A percentile compares a stretch with the other conserved stretches of the same genome.
Evolutionary conservation across 2,797 vertebrate species (phyloP).

Genomic region (Australoheros facetus): DNA sequence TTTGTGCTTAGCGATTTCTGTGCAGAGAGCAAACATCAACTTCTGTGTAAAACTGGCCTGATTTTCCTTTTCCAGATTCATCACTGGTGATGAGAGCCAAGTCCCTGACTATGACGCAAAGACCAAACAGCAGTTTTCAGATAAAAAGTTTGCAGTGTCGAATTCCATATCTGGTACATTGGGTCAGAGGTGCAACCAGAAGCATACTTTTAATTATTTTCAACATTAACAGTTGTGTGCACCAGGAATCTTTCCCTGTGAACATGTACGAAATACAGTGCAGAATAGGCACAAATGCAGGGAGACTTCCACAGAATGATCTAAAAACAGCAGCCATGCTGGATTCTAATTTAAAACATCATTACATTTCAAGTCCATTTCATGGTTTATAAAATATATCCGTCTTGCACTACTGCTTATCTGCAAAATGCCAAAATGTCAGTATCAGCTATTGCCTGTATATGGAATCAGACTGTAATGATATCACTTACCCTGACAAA

Average conservation of each 20-base stretch:
- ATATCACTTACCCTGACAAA: conserved; percentile 77
- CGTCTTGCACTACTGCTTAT: neutral
- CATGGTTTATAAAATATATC: neutral
- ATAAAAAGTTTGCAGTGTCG: accelerated
- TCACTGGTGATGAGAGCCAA: neutral
- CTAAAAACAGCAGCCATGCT: neutral
- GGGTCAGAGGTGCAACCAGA: neutral
- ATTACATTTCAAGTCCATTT: neutral
- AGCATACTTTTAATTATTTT: neutral
- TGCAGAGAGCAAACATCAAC: too few species aligned
- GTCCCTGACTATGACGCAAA: neutral
- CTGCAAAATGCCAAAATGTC: neutral
- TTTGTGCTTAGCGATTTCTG: too few species aligned
- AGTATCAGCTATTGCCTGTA: neutral
- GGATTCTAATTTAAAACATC: neutral
- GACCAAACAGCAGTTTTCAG: neutral
- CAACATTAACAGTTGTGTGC: neutral
- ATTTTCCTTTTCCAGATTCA: neutral
- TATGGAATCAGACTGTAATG: conserved; percentile 14
- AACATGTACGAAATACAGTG: neutral
- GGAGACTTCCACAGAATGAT: neutral
- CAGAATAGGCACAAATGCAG: neutral
- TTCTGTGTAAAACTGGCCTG: too few species aligned
- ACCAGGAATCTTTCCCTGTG: neutral
- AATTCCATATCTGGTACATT: neutral